phyloP scores from a whole-genome alignment of 1,140 invertebrate genomes.

The Galendromus occidentalis region DNA sequence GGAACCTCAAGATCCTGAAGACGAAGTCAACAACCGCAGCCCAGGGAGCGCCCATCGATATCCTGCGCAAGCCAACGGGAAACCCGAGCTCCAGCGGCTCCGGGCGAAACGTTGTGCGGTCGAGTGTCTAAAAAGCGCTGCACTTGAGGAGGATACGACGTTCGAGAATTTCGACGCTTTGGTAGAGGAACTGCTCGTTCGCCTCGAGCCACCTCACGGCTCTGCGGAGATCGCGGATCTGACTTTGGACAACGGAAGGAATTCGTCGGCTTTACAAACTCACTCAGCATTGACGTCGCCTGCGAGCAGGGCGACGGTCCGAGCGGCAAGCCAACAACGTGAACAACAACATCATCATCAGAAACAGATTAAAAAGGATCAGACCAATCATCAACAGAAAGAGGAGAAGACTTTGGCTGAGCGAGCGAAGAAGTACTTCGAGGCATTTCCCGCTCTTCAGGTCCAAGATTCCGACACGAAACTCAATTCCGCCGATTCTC shows the following conservation, averaged over 20 bases:
- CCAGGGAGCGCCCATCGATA: neutral
- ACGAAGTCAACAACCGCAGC: neutral
- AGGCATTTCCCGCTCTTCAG: neutral
- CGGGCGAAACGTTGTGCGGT: neutral
- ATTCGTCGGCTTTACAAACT: neutral
- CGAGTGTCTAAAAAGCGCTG: conserved; percentile 4
- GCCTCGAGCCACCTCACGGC: neutral
- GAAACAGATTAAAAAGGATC: neutral
- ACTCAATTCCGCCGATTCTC: too few species aligned
- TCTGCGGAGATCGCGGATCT: neutral
- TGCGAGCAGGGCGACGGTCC: neutral
- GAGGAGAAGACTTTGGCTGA: neutral
- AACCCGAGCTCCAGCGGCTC: neutral
- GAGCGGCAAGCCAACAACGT: neutral
- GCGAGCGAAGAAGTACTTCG: neutral
- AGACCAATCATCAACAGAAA: neutral
- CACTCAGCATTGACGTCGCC: neutral
- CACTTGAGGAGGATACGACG: neutral
- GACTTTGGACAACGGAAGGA: too few species aligned
- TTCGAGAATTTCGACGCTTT: neutral
- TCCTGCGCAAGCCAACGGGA: neutral
- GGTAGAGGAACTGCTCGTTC: neutral
- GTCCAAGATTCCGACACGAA: neutral
- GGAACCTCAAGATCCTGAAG: neutral
- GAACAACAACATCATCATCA: too few species aligned